These are phyloP conservation scores for Pterostichus niger DNA, from an alignment of 2,888 invertebrate genomes.

Conservation along the genomic window DNA sequence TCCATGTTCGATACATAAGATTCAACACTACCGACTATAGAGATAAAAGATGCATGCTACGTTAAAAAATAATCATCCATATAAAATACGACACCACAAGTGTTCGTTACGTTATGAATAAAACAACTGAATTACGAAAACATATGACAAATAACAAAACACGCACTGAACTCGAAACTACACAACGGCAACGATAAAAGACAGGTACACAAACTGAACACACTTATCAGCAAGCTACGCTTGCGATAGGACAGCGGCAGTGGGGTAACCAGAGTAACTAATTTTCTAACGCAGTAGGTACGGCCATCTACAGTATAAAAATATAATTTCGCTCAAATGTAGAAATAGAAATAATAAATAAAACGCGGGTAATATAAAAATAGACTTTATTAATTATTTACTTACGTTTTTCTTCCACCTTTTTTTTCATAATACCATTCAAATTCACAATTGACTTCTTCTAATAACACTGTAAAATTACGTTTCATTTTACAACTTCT, in stretches of 20 bases:
- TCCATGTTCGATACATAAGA: slow-evolving; percentile 67
- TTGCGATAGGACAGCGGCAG: slow-evolving; percentile 37
- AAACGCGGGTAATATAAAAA: slow-evolving; percentile 32
- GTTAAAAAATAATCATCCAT: slow-evolving; percentile 49
- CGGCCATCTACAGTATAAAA: slow-evolving; percentile 28
- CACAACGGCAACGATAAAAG: slow-evolving; percentile 59
- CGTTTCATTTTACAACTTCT: slow-evolving; percentile 42
- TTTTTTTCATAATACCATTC: slow-evolving; percentile 33
- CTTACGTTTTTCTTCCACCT: slow-evolving; percentile 13
- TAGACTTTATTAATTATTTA: background rate
- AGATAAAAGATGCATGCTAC: slow-evolving; percentile 61
- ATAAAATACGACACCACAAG: slow-evolving; percentile 47
- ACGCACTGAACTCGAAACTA: slow-evolving; percentile 62
- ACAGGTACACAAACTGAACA: slow-evolving; percentile 64
- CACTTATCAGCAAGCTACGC: slow-evolving; percentile 54
- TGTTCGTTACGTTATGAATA: slow-evolving; percentile 25
- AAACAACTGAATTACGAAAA: slow-evolving; percentile 56
- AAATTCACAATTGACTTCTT: slow-evolving; percentile 55
- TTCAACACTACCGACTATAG: slow-evolving; percentile 64
- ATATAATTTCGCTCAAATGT: background rate
- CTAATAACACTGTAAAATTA: slow-evolving; percentile 43
- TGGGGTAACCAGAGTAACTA: slow-evolving; percentile 46
- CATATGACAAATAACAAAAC: slow-evolving; percentile 61
- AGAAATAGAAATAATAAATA: background rate
- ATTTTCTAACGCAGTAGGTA: slow-evolving; percentile 17